phyloP scores from a whole-genome alignment of 2,113 vertebrate species.

The Poeciliopsis occidentalis region DNA sequence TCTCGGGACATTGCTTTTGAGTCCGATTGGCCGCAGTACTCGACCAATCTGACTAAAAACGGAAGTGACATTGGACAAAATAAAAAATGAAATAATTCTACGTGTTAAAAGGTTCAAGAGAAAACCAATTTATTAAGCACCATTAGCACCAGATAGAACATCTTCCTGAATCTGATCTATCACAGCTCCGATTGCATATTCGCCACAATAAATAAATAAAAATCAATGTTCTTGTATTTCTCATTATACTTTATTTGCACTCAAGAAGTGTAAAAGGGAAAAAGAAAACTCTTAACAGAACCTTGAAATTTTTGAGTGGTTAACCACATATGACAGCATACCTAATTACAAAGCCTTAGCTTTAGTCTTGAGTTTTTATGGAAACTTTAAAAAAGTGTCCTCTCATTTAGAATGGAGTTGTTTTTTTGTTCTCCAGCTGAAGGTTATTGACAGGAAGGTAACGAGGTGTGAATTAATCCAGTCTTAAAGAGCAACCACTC shows the following conservation, averaged over 20 bases:
- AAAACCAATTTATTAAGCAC: too few relatives aligned
- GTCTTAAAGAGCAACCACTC: conserved; percentile 8
- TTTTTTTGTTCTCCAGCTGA: conserved; percentile 35
- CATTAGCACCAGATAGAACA: too few relatives aligned
- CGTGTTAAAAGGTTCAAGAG: too few relatives aligned
- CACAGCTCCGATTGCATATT: too few relatives aligned
- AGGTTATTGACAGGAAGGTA: conserved; percentile 48
- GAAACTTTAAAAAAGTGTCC: conserved; percentile 19
- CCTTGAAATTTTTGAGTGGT: conserved; percentile 16
- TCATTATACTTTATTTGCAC: too few relatives aligned
- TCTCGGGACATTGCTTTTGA: conserved; percentile 58
- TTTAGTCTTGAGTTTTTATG: conserved; percentile 14
- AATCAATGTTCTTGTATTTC: too few relatives aligned
- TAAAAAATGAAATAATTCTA: background rate
- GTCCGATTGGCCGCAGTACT: background rate
- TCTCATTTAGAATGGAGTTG: conserved; percentile 16
- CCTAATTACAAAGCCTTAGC: conserved; percentile 12
- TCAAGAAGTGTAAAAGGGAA: too few relatives aligned
- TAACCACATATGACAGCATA: conserved; percentile 6
- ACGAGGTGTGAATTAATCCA: conserved; percentile 34
- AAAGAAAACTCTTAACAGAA: background rate
- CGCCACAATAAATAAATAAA: too few relatives aligned
- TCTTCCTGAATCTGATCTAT: too few relatives aligned
- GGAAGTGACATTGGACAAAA: background rate
- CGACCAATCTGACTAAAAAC: conserved; percentile 33